A percentile compares a stretch with the other conserved stretches of the same genome.
phyloP scores from a whole-genome alignment of 2,888 invertebrate genomes.

The Melinaea marsaeus region DNA sequence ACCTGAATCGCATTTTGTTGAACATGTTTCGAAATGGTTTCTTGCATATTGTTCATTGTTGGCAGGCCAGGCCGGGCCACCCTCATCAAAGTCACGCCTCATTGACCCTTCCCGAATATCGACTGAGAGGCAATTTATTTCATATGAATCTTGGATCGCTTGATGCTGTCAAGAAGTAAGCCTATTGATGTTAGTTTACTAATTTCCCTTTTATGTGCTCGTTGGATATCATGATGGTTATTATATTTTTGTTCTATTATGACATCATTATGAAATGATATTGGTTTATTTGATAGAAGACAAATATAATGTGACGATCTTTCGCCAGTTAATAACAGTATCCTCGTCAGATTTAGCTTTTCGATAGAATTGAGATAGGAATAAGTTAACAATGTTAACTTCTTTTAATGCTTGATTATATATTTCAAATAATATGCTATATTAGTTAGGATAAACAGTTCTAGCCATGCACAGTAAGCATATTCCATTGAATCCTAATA shows the following conservation, averaged over 20 bases:
- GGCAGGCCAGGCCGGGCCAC: conserved; percentile 40
- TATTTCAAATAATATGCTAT: too few relatives aligned
- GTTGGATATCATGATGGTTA: conserved; percentile 7
- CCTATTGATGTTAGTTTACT: conserved; percentile 47
- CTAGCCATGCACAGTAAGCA: too few relatives aligned
- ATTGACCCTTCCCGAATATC: conserved; percentile 70
- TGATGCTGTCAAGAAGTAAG: conserved; percentile 62
- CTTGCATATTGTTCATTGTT: conserved; percentile 64
- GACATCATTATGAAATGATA: neutral
- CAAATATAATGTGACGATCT: too few relatives aligned
- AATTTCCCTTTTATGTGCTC: conserved; percentile 20
- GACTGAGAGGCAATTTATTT: conserved; percentile 72
- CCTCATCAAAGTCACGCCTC: conserved; percentile 75
- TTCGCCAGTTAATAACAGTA: too few relatives aligned
- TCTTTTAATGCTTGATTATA: too few relatives aligned
- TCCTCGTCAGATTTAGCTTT: too few relatives aligned
- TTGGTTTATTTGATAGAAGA: too few relatives aligned
- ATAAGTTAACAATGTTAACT: too few relatives aligned
- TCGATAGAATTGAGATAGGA: too few relatives aligned
- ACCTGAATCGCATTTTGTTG: conserved; percentile 65
- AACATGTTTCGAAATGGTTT: conserved; percentile 58
- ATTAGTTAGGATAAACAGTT: too few relatives aligned
- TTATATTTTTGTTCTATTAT: neutral
- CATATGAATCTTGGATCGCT: conserved; percentile 68
- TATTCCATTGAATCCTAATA: too few relatives aligned